Percentiles rank a stretch among this genome's conserved stretches.
phyloP scores from a whole-genome alignment of 2,113 vertebrate genomes.

The Pantherophis guttatus region DNA sequence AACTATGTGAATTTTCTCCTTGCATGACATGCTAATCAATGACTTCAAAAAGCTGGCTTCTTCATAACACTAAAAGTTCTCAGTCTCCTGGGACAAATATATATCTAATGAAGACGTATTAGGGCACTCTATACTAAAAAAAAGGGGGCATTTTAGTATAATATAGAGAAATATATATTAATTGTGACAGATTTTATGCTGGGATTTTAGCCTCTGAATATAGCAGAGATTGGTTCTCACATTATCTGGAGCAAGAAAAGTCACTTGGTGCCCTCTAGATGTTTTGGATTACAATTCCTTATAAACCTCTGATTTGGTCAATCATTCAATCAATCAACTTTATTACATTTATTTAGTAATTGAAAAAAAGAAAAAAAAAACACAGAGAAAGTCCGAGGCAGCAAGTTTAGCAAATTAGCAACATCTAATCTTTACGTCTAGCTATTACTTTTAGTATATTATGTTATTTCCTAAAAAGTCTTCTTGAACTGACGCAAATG shows the following conservation, averaged over 20 bases:
- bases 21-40: slow-evolving; percentile 21
- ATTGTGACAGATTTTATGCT: background rate
- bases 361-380: background rate
- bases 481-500: background rate
- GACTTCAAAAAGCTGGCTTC: slow-evolving; percentile 22
- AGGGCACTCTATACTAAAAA: background rate
- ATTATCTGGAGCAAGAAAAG: background rate
- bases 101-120: slow-evolving; percentile 10
- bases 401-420: background rate
- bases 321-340: background rate
- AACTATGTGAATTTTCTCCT: slow-evolving; percentile 23
- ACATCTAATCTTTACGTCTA: no score
- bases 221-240: background rate
- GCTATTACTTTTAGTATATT: no score
- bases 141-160: background rate
- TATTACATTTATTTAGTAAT: background rate
- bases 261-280: background rate
- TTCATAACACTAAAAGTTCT: slow-evolving; percentile 22
- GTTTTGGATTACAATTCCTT: background rate
- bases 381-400: background rate
- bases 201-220: background rate
- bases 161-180: slow-evolving; percentile 1
- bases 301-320: background rate
- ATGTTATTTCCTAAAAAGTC: background rate
- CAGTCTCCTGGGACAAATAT: slow-evolving; percentile 14